phyloP scores from a whole-genome alignment of 2,888 invertebrate species.

The Thymelicus acteon region DNA sequence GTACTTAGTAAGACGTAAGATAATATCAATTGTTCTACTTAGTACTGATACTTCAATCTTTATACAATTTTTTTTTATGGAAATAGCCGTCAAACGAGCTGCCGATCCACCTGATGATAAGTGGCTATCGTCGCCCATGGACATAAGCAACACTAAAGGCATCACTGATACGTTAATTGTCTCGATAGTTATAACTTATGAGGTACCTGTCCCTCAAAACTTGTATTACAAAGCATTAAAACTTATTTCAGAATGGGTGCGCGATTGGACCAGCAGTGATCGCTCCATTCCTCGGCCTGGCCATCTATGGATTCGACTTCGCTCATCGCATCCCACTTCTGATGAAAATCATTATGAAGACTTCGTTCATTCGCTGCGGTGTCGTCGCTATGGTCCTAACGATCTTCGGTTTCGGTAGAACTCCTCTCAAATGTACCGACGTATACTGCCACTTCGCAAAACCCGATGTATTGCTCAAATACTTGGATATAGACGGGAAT shows the following conservation, averaged over 20 bases:
- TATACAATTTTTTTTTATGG: no score
- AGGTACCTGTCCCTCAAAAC: no score
- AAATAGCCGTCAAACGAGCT: no score
- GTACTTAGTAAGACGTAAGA: no score
- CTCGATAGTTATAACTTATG: no score
- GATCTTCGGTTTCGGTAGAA: slow-evolving; percentile 86
- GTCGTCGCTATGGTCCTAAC: slow-evolving; percentile 86
- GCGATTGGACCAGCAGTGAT: slow-evolving; percentile 87
- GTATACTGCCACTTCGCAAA: slow-evolving; percentile 88
- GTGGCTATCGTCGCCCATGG: no score
- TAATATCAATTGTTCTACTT: no score
- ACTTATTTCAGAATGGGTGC: slow-evolving; percentile 86
- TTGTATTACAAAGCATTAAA: no score
- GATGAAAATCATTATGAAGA: slow-evolving; percentile 87
- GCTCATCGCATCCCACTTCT: slow-evolving; percentile 85
- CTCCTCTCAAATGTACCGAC: slow-evolving; percentile 83
- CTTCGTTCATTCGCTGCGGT: slow-evolving; percentile 87
- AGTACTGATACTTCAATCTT: no score
- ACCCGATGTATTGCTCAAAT: slow-evolving; percentile 86
- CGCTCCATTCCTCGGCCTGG: slow-evolving; percentile 87
- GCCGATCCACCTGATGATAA: no score
- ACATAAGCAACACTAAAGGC: no score
- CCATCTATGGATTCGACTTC: slow-evolving; percentile 89
- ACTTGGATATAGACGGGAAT: slow-evolving; percentile 83
- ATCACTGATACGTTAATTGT: no score